A percentile compares a stretch with the other conserved stretches of the same genome.
Evolutionary conservation across 2,888 invertebrate genomes (phyloP).

Genomic region (Falcaria lacertinaria): DNA sequence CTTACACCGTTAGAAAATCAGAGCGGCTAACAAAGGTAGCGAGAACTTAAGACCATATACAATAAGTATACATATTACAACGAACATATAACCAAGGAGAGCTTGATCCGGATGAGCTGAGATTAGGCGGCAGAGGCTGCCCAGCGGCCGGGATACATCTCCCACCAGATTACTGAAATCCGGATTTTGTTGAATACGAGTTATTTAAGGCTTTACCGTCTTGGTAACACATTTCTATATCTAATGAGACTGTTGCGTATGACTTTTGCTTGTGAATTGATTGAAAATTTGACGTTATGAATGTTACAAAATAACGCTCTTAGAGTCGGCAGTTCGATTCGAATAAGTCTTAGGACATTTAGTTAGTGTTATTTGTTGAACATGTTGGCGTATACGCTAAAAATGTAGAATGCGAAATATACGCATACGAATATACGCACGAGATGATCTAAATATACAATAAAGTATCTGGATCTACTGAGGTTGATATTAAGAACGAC

Average conservation of each 20-base stretch:
- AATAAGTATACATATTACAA: conserved; percentile 22
- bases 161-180: conserved; percentile 69
- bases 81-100: conserved; percentile 51
- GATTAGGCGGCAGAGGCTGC: conserved; percentile 72
- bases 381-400: no score
- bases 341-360: no score
- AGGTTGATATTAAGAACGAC: no score
- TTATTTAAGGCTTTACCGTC: not conserved
- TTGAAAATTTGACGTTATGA: no score
- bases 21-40: conserved; percentile 42
- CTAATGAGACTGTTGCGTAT: not conserved
- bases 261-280: not conserved
- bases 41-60: conserved; percentile 26
- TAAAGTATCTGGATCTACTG: no score
- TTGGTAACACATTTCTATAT: conserved; percentile 4
- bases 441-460: no score
- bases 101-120: conserved; percentile 66
- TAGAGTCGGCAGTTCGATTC: no score
- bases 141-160: conserved; percentile 71
- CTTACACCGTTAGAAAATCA: conserved; percentile 17
- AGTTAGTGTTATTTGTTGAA: no score
- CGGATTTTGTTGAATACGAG: conserved; percentile 68
- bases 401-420: no score
- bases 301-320: no score
- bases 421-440: no score